Percentiles rank a stretch among this genome's conserved stretches.
Conservation (phyloP, 2,888 invertebrate species). For the Orthosia incerta region DNA sequence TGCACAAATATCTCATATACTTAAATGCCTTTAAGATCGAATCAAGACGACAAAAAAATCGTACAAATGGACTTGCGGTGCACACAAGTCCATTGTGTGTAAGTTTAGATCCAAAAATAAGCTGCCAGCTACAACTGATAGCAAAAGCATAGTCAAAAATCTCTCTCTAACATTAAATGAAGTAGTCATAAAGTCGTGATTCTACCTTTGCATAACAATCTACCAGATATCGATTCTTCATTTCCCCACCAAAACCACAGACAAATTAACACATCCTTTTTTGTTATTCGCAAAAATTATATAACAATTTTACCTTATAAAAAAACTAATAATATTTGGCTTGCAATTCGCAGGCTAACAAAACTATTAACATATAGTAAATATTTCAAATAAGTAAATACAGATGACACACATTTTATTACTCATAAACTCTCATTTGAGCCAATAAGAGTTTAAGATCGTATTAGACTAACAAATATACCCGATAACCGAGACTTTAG, state of each 20-base stretch:
- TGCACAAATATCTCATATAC: background rate
- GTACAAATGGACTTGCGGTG: too few relatives aligned
- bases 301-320: conserved; percentile 45
- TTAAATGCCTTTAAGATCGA: background rate
- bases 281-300: conserved; percentile 36
- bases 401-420: conserved; percentile 64
- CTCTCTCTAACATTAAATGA: too few relatives aligned
- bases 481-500: conserved; percentile 33
- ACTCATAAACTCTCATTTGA: conserved; percentile 57
- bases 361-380: conserved; percentile 66
- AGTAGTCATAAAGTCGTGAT: background rate
- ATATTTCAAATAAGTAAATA: conserved; percentile 67
- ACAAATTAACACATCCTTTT: conserved; percentile 42
- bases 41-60: background rate
- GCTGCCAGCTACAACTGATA: too few relatives aligned
- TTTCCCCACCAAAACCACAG: conserved; percentile 26
- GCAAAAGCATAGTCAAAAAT: too few relatives aligned
- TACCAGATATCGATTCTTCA: background rate
- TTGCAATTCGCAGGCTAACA: conserved; percentile 67
- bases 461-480: conserved; percentile 51
- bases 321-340: conserved; percentile 64
- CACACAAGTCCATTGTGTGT: too few relatives aligned
- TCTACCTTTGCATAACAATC: background rate
- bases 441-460: conserved; percentile 55
- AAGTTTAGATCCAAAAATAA: too few relatives aligned